phyloP scores from a whole-genome alignment of 2,113 vertebrate genomes.

The Centropristis striata region DNA sequence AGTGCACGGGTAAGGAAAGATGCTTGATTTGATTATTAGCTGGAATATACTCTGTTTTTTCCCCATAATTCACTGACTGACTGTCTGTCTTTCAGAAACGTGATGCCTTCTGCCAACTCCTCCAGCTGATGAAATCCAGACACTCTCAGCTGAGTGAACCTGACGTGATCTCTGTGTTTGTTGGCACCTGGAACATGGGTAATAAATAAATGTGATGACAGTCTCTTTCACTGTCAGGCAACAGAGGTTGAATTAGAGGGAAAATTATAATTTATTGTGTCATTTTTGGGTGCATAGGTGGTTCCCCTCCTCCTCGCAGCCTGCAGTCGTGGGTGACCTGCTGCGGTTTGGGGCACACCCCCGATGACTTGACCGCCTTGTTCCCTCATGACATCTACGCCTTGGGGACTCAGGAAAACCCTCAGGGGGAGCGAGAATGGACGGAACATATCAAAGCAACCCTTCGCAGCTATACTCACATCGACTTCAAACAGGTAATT shows the following conservation, averaged over 20 bases:
- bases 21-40: background rate
- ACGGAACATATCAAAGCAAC: constrained; percentile 87
- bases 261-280: background rate
- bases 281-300: constrained; percentile 76
- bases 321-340: constrained; percentile 90
- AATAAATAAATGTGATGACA: constrained; percentile 40
- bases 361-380: constrained; percentile 84
- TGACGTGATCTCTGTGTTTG: constrained; percentile 89
- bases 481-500: constrained; percentile 89
- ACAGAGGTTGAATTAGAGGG: background rate
- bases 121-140: constrained; percentile 89
- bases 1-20: constrained; percentile 77
- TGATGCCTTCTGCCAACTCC: constrained; percentile 90
- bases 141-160: constrained; percentile 87
- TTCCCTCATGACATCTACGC: constrained; percentile 91
- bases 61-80: background rate
- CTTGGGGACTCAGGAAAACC: constrained; percentile 92
- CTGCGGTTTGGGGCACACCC: constrained; percentile 86
- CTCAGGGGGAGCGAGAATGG: constrained; percentile 92
- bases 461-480: constrained; percentile 85
- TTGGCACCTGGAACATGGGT: constrained; percentile 95
- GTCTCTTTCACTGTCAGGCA: background rate
- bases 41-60: background rate
- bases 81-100: constrained; percentile 83
- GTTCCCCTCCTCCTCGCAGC: constrained; percentile 85